phyloP scores from a whole-genome alignment of 1,140 invertebrate species.

The Matsumurasca onukii region DNA sequence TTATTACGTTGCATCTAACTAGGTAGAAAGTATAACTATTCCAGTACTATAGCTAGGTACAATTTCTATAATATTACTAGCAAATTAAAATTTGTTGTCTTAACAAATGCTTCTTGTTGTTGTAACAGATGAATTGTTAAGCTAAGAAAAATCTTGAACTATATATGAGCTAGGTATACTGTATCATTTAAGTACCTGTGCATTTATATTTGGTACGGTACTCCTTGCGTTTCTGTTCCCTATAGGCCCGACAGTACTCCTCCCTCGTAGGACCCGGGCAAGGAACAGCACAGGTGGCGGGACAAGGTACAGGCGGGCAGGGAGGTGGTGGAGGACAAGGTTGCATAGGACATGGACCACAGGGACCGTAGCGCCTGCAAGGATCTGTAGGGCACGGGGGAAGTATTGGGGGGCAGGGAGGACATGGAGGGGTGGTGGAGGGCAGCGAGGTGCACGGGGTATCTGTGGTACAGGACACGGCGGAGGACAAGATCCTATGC shows the following conservation, averaged over 20 bases:
- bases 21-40: too few species aligned
- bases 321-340: conserved; percentile 5
- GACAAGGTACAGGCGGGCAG: not conserved
- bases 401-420: not conserved
- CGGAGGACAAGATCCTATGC: not conserved
- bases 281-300: not conserved
- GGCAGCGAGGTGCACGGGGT: not conserved
- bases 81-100: too few species aligned
- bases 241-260: not conserved
- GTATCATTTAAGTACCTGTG: too few species aligned
- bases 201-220: conserved; percentile 15
- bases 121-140: too few species aligned
- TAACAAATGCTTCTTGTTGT: too few species aligned
- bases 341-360: not conserved
- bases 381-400: not conserved
- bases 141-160: too few species aligned
- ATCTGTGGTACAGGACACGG: conserved; percentile 1
- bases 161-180: too few species aligned
- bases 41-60: too few species aligned
- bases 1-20: too few species aligned
- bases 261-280: not conserved
- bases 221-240: not conserved
- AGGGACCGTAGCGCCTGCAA: not conserved
- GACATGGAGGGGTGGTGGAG: not conserved
- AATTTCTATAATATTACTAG: too few species aligned